Evolutionary conservation across 2,113 vertebrate species (phyloP), one percentile per base, ranked within the genome.

Genomic region (Clarias gariepinus): DNA sequence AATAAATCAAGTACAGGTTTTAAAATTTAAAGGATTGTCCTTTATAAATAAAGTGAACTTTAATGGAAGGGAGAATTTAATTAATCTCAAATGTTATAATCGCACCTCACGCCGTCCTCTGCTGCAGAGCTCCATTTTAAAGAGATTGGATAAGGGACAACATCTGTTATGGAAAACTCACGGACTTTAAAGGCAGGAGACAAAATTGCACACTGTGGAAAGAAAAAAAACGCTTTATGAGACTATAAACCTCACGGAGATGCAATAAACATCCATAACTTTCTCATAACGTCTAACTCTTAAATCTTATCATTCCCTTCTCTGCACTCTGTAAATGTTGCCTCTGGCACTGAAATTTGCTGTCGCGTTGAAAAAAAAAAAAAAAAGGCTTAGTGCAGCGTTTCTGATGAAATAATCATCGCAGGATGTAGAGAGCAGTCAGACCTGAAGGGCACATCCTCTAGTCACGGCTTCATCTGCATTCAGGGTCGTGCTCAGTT

Each of bases 111-210:
- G 61, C 96, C 97, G 84, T 99, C 98, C 92, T 99, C 98, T 85
- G 96, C 97, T 89, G 97, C 97, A 4, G 97, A 99, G 93, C 96
- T 98, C 98, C 98, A 99, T 88, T 97, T 97, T 90, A 99, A 90
- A 84, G 97, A 99, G 92, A 99, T 96, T n/a, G 98, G 95, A 87
- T 97, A 99, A 0, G 96, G 93, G 83, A 97, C 95, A 60, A 96
- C 89, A 68, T 99, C 98, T 76, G 98, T 98, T 94, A 98, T 98
- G 81, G 96, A 98, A 91, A 99, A 99, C 69, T 99, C 98, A 76
- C 98, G 95, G 84, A 99, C 98, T 97, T 99, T 99, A 95, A 99
- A 99, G 77, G 98, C 97, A 66, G 98, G 98, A 2, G 98, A 99
- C 87, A 99, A 93, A 87, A 99, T 99, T 36, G 98, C 98, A 91